phyloP scores from a whole-genome alignment of 2,797 vertebrate species.

The Rhynchotus rufescens region DNA sequence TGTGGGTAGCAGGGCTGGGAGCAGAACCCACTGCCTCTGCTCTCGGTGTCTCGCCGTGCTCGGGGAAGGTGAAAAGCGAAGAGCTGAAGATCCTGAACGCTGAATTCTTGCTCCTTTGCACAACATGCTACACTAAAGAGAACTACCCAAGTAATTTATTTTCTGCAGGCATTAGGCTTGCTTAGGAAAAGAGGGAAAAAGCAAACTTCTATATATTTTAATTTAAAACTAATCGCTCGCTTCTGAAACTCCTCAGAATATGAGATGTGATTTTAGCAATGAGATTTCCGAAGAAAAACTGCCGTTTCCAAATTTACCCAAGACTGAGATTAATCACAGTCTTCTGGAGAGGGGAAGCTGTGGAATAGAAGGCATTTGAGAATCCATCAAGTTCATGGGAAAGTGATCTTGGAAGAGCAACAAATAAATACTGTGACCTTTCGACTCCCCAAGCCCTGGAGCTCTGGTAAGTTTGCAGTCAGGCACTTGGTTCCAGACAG shows the following conservation, averaged over 20 bases:
- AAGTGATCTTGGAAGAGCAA: conserved; percentile 68
- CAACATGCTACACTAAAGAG: background rate
- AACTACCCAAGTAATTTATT: background rate
- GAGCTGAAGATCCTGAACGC: fast-evolving
- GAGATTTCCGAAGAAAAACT: background rate
- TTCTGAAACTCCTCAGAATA: conserved; percentile 23
- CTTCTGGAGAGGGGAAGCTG: background rate
- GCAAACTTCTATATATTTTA: background rate
- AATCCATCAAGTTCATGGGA: conserved; percentile 75
- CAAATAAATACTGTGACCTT: conserved; percentile 73
- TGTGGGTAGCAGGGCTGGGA: background rate
- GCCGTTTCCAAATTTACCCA: conserved; percentile 38
- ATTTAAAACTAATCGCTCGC: background rate
- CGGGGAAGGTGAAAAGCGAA: background rate
- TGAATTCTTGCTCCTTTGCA: background rate
- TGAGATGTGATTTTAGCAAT: background rate
- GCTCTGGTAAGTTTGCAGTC: conserved; percentile 66
- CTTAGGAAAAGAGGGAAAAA: background rate
- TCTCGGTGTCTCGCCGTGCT: background rate
- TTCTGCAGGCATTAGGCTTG: background rate
- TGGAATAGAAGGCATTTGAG: conserved; percentile 44
- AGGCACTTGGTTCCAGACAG: conserved; percentile 63
- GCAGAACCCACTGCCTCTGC: background rate
- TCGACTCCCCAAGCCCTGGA: conserved; percentile 57
- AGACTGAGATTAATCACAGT: conserved; percentile 55